These are phyloP conservation scores for Corythornis leucogaster DNA, from an alignment of 2,797 vertebrate genomes.

Conservation along the genomic window DNA sequence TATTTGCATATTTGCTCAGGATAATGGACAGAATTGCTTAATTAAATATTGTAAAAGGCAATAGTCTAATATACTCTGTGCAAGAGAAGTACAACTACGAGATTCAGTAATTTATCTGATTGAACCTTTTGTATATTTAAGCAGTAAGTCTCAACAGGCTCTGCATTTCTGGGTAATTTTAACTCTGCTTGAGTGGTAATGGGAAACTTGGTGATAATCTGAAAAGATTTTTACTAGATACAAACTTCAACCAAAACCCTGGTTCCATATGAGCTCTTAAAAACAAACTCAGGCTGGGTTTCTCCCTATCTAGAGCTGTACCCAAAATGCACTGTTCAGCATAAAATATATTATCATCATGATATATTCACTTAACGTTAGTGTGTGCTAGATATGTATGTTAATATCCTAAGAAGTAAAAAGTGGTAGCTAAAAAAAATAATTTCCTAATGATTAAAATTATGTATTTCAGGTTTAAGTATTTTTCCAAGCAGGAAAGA, in stretches of 20 bases:
- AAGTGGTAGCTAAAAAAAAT: not conserved
- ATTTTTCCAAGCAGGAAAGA: not conserved
- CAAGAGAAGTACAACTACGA: conserved; percentile 57
- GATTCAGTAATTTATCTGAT: conserved; percentile 61
- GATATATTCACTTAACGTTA: not conserved
- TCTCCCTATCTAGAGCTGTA: not conserved
- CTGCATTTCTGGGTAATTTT: not conserved
- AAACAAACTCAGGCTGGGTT: not conserved
- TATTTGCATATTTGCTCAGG: conserved; percentile 74
- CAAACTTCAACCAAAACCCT: not conserved
- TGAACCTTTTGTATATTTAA: conserved; percentile 66
- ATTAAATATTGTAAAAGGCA: conserved; percentile 77
- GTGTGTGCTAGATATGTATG: not conserved
- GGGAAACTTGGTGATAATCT: not conserved
- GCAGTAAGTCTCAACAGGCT: conserved; percentile 25
- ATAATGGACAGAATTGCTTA: conserved; percentile 80
- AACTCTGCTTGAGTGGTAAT: not conserved
- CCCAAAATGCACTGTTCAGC: not conserved
- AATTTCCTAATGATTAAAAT: not conserved
- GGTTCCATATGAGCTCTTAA: not conserved
- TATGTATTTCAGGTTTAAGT: not conserved
- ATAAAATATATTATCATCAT: not conserved
- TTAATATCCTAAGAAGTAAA: not conserved
- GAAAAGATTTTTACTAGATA: not conserved
- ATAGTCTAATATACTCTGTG: conserved; percentile 56